These are phyloP conservation scores for Ptyas mucosa DNA, from an alignment of 2,113 vertebrate genomes.

Conservation along the genomic window DNA sequence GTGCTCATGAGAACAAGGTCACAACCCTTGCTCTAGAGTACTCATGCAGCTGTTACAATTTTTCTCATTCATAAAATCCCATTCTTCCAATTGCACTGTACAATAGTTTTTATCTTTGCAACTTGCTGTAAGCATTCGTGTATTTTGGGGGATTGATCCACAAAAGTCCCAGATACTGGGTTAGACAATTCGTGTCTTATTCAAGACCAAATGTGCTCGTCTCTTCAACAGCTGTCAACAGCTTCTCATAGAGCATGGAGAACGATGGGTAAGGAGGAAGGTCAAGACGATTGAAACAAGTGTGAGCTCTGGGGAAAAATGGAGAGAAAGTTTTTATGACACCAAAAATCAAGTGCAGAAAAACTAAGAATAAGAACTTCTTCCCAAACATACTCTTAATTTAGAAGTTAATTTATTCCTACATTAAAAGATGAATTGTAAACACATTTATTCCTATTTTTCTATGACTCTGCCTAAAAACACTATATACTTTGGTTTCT, in stretches of 20 bases:
- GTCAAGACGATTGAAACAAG: slow-evolving; percentile 97
- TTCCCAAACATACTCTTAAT: not conserved
- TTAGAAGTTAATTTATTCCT: not conserved
- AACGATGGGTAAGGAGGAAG: slow-evolving; percentile 96
- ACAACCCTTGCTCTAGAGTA: slow-evolving; percentile 48
- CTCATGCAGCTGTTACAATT: slow-evolving; percentile 35
- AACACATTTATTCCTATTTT: not conserved
- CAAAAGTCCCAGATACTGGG: slow-evolving; percentile 49
- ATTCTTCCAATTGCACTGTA: slow-evolving; percentile 37
- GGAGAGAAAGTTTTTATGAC: slow-evolving; percentile 1
- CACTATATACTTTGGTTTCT: not conserved
- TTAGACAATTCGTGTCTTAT: slow-evolving; percentile 67
- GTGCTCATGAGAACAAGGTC: slow-evolving; percentile 47
- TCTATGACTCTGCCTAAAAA: not conserved
- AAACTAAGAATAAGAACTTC: not conserved
- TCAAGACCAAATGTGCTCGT: slow-evolving; percentile 98
- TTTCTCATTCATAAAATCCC: slow-evolving; percentile 32
- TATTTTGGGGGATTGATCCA: slow-evolving; percentile 51
- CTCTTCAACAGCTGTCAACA: slow-evolving; percentile 96
- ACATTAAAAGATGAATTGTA: not conserved
- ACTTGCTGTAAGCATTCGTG: slow-evolving; percentile 26
- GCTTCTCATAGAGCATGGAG: slow-evolving; percentile 97
- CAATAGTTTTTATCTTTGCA: slow-evolving; percentile 38
- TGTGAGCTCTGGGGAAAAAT: slow-evolving; percentile 85
- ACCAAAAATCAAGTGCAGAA: slow-evolving; percentile 24